A percentile compares a stretch with the other conserved stretches of the same genome.
phyloP scores from a whole-genome alignment of 2,113 vertebrate genomes.

The Pavo muticus region DNA sequence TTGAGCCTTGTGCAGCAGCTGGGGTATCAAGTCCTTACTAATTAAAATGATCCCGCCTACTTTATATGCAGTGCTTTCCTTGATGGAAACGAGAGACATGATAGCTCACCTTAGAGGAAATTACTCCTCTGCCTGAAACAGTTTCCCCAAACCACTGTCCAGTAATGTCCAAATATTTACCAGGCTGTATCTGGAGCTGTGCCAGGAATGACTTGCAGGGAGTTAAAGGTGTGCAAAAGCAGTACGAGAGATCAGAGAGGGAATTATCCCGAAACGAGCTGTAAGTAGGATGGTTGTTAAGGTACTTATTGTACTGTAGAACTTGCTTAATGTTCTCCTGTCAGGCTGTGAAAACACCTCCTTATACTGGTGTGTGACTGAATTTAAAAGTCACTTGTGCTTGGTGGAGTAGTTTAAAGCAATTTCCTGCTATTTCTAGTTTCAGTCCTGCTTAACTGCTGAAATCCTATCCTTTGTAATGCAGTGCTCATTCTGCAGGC shows the following conservation, averaged over 20 bases:
- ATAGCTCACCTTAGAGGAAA: neutral
- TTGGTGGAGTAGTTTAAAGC: neutral
- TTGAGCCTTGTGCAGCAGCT: neutral
- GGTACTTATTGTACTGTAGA: neutral
- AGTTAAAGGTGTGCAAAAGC: neutral
- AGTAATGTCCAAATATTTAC: neutral
- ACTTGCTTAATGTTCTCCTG: neutral
- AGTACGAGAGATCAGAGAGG: constrained; percentile 4
- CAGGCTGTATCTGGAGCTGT: neutral
- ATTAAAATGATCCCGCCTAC: neutral
- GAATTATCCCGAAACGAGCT: constrained; percentile 24
- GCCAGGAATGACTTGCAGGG: neutral
- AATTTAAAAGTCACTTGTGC: neutral
- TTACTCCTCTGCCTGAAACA: neutral
- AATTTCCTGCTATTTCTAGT: neutral
- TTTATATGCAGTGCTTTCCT: neutral
- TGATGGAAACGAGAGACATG: neutral
- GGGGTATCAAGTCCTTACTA: neutral
- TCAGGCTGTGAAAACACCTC: neutral
- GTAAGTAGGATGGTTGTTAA: constrained; percentile 19
- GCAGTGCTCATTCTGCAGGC: neutral
- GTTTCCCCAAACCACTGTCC: neutral
- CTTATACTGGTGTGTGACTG: neutral
- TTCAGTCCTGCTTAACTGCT: neutral
- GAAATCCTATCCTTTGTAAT: neutral